Evolutionary conservation across 2,888 invertebrate species (phyloP).

Genomic region (Ferrisia virgata): DNA sequence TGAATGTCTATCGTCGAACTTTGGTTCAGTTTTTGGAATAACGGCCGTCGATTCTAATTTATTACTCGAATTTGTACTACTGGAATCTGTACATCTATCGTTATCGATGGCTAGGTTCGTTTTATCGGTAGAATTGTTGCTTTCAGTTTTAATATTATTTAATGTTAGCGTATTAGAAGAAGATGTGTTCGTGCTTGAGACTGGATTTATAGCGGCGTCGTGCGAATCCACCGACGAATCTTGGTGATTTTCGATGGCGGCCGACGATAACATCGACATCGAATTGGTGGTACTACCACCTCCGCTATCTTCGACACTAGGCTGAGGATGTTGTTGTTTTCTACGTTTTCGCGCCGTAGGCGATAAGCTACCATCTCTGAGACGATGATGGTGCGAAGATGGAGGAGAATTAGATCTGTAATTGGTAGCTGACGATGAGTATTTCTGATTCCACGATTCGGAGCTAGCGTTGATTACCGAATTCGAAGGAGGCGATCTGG

Average conservation of each 20-base stretch:
- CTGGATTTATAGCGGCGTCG: conserved; percentile 27
- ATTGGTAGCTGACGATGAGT: background rate
- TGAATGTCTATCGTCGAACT: conserved; percentile 58
- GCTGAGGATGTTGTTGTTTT: conserved; percentile 45
- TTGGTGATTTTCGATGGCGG: conserved; percentile 32
- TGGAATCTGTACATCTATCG: conserved; percentile 37
- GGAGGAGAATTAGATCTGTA: conserved; percentile 46
- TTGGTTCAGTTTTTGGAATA: conserved; percentile 63
- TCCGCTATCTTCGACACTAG: conserved; percentile 25
- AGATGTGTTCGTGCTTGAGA: background rate
- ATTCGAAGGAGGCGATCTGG: conserved; percentile 45
- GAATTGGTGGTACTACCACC: conserved; percentile 8
- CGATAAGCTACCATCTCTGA: conserved; percentile 48
- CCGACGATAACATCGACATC: background rate
- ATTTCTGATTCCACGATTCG: conserved; percentile 47
- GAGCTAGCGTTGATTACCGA: conserved; percentile 41
- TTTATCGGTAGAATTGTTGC: background rate
- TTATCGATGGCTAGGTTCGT: conserved; percentile 7
- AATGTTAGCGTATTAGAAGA: conserved; percentile 1
- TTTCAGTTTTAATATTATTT: conserved; percentile 38
- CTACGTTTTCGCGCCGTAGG: conserved; percentile 48
- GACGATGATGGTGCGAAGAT: background rate
- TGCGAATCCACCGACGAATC: conserved; percentile 22
- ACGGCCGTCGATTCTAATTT: background rate
- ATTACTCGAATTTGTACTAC: conserved; percentile 24